phyloP scores from a whole-genome alignment of 2,113 vertebrate genomes.

The Ictalurus punctatus region DNA sequence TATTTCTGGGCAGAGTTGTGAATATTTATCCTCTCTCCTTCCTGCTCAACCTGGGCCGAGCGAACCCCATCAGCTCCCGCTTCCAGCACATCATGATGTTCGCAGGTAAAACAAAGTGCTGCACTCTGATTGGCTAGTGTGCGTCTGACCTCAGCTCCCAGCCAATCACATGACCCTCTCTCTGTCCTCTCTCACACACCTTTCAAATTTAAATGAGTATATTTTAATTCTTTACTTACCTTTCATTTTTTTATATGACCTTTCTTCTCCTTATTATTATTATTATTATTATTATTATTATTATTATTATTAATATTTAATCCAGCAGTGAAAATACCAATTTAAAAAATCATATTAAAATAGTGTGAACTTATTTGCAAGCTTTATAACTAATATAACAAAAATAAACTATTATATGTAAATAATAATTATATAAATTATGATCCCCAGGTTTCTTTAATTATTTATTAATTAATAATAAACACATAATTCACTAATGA shows the following conservation, averaged over 20 bases:
- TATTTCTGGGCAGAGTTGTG: conserved; percentile 92
- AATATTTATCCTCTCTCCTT: conserved; percentile 98
- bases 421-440: too few species aligned
- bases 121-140: not conserved
- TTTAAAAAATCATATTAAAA: too few species aligned
- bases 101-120: conserved; percentile 76
- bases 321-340: too few species aligned
- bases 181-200: not conserved
- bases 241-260: not conserved
- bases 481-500: not conserved
- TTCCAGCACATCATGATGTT: conserved; percentile 99
- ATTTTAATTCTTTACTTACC: not conserved
- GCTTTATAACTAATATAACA: too few species aligned
- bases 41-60: conserved; percentile 92
- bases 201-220: not conserved
- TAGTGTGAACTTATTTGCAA: too few species aligned
- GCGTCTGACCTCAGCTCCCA: not conserved
- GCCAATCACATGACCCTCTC: not conserved
- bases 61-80: conserved; percentile 89
- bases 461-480: not conserved
- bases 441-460: too few species aligned
- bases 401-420: too few species aligned
- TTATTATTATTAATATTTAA: too few species aligned
- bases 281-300: not conserved
- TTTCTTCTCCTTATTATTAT: too few species aligned